Evolutionary conservation across 2,888 invertebrate genomes (phyloP).

Genomic region (Oscheius sp.): DNA sequence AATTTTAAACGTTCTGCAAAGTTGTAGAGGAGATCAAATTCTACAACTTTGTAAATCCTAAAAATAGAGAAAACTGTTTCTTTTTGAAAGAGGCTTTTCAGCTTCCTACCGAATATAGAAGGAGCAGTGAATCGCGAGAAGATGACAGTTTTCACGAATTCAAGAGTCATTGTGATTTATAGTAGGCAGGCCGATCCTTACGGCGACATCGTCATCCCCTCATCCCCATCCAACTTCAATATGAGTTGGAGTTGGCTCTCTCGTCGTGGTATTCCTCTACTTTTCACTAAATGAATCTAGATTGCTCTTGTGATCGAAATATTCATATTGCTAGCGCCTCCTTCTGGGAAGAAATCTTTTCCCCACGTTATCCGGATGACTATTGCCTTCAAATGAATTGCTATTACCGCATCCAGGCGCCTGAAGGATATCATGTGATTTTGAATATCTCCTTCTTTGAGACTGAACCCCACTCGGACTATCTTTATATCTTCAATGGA

Average conservation of each 20-base stretch:
- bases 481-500: constrained; percentile 1
- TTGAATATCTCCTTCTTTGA: constrained; percentile 19
- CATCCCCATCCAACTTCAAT: neutral
- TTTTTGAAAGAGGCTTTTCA: no score
- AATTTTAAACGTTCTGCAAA: no score
- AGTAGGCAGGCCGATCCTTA: neutral
- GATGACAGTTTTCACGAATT: neutral
- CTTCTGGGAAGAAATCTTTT: constrained; percentile 8
- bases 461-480: constrained; percentile 21
- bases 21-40: no score
- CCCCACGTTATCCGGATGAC: constrained; percentile 10
- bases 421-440: neutral
- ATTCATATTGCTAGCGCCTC: neutral
- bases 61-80: no score
- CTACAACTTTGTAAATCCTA: no score
- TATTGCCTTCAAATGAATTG: constrained; percentile 15
- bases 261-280: neutral
- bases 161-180: neutral
- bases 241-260: constrained; percentile 11
- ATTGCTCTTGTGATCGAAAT: constrained; percentile 2
- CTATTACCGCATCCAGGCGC: constrained; percentile 3
- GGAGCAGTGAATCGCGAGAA: no score
- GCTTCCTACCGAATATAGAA: no score
- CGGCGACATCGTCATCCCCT: neutral
- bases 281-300: neutral